Evolutionary conservation across 1,140 invertebrate species (phyloP).

Genomic region (Zaprionus camerounensis): DNA sequence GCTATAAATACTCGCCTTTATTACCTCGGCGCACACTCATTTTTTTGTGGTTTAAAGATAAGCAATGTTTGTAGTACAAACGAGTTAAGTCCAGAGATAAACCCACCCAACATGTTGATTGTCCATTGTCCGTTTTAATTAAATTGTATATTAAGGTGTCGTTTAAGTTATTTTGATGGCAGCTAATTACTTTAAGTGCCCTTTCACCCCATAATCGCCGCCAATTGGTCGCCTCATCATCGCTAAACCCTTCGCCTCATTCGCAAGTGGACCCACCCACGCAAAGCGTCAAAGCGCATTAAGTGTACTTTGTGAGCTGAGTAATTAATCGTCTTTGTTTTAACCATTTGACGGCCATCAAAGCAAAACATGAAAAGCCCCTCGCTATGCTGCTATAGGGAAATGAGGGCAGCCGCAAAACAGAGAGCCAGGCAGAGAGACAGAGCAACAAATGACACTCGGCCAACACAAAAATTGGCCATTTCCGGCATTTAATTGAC

Average conservation of each 20-base stretch:
- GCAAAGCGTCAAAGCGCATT: conserved; percentile 68
- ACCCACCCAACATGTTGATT: conserved; percentile 1
- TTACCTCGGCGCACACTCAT: background rate
- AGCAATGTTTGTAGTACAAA: conserved; percentile 9
- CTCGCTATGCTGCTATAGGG: conserved; percentile 31
- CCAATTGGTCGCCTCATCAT: conserved; percentile 52
- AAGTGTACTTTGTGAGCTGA: conserved; percentile 65
- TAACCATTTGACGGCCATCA: conserved; percentile 63
- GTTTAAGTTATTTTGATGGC: conserved; percentile 3
- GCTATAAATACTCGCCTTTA: conserved; percentile 15
- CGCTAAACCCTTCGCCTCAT: conserved; percentile 40
- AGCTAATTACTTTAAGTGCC: conserved; percentile 26
- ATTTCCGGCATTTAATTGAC: conserved; percentile 80
- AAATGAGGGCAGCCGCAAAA: conserved; percentile 63
- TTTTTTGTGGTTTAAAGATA: conserved; percentile 21
- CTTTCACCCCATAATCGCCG: conserved; percentile 25
- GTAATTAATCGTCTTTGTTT: conserved; percentile 73
- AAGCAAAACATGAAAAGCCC: conserved; percentile 73
- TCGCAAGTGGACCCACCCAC: conserved; percentile 33
- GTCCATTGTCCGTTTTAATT: conserved; percentile 4
- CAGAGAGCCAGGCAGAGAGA: conserved; percentile 16
- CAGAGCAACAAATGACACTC: conserved; percentile 38
- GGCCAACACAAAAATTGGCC: conserved; percentile 72
- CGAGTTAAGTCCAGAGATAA: conserved; percentile 8
- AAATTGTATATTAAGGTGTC: conserved; percentile 22